Evolutionary conservation across 2,888 invertebrate genomes (phyloP).

Genomic region (Sphecodes monilicornis): DNA sequence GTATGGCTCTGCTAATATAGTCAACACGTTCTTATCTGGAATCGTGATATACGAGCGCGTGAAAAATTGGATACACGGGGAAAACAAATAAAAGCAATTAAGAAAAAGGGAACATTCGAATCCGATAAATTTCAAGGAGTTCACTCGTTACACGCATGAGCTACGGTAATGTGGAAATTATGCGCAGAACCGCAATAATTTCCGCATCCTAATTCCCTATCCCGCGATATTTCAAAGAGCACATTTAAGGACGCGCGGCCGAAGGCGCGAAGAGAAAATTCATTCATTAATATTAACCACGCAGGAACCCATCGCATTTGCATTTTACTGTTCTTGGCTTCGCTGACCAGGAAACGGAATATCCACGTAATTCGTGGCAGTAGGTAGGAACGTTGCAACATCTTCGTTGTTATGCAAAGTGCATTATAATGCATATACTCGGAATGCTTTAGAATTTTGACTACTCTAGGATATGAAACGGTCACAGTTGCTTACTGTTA

Average conservation of each 20-base stretch:
- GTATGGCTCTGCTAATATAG: not conserved
- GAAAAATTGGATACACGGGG: not conserved
- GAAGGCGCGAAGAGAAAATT: slow-evolving; percentile 65
- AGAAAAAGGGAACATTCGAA: not conserved
- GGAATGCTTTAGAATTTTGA: slow-evolving; percentile 7
- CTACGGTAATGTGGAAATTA: slow-evolving; percentile 43
- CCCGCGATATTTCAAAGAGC: slow-evolving; percentile 36
- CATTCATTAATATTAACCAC: slow-evolving; percentile 66
- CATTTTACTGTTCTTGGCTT: slow-evolving; percentile 63
- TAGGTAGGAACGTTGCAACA: slow-evolving; percentile 49
- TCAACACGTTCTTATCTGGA: slow-evolving; percentile 7
- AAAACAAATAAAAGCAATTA: slow-evolving; percentile 12
- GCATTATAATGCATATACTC: slow-evolving; percentile 42
- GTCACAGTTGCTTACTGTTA: not conserved
- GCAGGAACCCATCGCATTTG: slow-evolving; percentile 61
- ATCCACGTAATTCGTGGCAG: slow-evolving; percentile 66
- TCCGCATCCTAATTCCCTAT: slow-evolving; percentile 45
- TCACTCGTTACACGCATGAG: slow-evolving; percentile 30
- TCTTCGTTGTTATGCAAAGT: slow-evolving; percentile 51
- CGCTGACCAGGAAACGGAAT: slow-evolving; percentile 66
- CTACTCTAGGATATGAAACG: not conserved
- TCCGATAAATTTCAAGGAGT: slow-evolving; percentile 20
- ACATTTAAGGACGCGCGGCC: slow-evolving; percentile 38
- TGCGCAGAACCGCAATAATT: slow-evolving; percentile 40
- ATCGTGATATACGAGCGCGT: not conserved